Percentiles rank a stretch among this genome's conserved stretches.
phyloP scores from a whole-genome alignment of 2,797 vertebrate genomes.

The Agapornis canus region DNA sequence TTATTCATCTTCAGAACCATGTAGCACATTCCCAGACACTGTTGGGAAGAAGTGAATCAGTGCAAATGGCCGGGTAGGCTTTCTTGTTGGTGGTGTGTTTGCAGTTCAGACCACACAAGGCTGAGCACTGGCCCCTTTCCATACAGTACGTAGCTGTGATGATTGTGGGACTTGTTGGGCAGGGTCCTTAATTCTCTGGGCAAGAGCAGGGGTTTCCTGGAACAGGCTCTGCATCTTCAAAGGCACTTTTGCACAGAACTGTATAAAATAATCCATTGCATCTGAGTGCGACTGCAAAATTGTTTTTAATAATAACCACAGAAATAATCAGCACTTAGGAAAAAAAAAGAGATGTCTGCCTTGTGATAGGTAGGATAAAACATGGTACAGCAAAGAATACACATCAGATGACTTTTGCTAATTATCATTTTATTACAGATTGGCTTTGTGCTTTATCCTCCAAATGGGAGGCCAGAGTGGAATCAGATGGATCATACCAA shows the following conservation, averaged over 20 bases:
- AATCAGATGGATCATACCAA: slow-evolving; percentile 86
- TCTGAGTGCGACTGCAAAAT: not conserved
- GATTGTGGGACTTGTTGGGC: not conserved
- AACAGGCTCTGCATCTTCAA: not conserved
- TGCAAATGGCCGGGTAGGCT: not conserved
- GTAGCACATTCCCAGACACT: not conserved
- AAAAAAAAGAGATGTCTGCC: not conserved
- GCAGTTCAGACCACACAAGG: not conserved
- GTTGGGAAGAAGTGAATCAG: not conserved
- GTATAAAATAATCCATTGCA: not conserved
- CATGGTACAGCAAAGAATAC: not conserved
- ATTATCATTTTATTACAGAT: slow-evolving; percentile 79
- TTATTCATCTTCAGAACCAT: not conserved
- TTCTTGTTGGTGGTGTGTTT: not conserved
- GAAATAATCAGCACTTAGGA: not conserved
- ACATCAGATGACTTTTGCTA: not conserved
- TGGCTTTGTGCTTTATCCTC: slow-evolving; percentile 92
- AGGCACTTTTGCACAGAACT: not conserved
- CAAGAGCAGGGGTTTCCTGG: not conserved
- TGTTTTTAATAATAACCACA: not conserved
- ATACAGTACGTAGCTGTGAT: accelerated
- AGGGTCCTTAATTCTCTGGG: not conserved
- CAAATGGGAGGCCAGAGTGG: slow-evolving; percentile 85
- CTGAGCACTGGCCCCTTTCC: not conserved
- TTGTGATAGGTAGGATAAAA: not conserved